A percentile compares a stretch with the other conserved stretches of the same genome.
These are phyloP conservation scores for Mergus octosetaceus DNA, from an alignment of 2,797 vertebrate genomes.

Conservation along the genomic window DNA sequence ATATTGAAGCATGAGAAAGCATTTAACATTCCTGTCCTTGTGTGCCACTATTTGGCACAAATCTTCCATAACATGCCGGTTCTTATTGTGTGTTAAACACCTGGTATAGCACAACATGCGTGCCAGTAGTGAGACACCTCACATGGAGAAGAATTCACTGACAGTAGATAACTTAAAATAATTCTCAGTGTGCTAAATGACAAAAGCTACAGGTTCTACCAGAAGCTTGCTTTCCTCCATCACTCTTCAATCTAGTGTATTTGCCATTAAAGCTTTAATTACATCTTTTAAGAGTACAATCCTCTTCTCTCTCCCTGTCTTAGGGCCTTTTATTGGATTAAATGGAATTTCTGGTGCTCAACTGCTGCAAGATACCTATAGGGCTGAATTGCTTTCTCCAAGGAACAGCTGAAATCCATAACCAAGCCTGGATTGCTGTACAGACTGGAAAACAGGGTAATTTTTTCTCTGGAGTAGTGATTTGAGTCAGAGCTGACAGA, in stretches of 20 bases:
- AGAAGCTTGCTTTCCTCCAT: background rate
- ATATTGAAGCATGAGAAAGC: background rate
- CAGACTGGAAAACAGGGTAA: background rate
- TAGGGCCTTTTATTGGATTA: background rate
- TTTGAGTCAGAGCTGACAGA: background rate
- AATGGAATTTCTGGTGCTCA: background rate
- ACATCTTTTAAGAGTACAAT: background rate
- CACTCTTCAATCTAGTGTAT: background rate
- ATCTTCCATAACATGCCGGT: background rate
- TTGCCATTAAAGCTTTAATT: conserved; percentile 9
- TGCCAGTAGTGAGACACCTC: background rate
- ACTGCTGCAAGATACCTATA: background rate
- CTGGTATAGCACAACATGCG: background rate
- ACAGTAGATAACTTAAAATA: background rate
- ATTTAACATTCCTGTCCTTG: background rate
- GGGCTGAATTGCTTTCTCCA: background rate
- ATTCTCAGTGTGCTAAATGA: background rate
- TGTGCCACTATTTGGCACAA: background rate
- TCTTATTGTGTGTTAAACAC: background rate
- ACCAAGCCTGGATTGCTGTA: background rate
- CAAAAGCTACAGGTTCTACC: background rate
- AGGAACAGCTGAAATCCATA: background rate
- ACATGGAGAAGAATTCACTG: background rate
- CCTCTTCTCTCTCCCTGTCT: background rate
- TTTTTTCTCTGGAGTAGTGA: background rate